A percentile compares a stretch with the other conserved stretches of the same genome.
Conservation (phyloP, 1,140 invertebrate genomes). For the Polypedilum pembai region DNA sequence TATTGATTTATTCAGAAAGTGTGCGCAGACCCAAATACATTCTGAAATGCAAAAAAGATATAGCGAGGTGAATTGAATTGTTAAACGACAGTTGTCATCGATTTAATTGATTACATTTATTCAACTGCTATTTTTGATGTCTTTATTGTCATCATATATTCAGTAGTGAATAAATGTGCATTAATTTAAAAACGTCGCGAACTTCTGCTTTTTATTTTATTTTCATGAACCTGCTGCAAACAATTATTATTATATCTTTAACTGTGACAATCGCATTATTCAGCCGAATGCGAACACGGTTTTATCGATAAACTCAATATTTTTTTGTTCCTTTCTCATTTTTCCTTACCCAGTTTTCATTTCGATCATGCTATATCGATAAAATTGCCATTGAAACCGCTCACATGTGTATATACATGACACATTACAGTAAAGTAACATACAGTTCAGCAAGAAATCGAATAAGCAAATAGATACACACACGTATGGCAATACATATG, state of each 20-base stretch:
- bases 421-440: background rate
- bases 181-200: background rate
- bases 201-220: background rate
- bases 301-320: background rate
- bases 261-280: background rate
- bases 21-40: too few relatives aligned
- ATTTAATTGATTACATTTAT: background rate
- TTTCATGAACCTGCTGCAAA: conserved; percentile 3
- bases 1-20: too few relatives aligned
- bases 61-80: background rate
- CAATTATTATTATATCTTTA: background rate
- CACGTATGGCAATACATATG: background rate
- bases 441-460: background rate
- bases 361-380: background rate
- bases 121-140: background rate
- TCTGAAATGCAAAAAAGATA: background rate
- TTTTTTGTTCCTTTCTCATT: background rate
- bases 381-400: conserved; percentile 15
- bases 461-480: conserved; percentile 9
- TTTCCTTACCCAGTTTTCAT: too few relatives aligned
- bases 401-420: conserved; percentile 13
- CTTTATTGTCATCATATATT: conserved; percentile 7
- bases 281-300: background rate
- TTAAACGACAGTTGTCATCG: conserved; percentile 1
- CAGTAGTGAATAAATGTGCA: background rate